Evolutionary conservation across 2,113 vertebrate species (phyloP).

Genomic region (Tragelaphus strepsiceros): DNA sequence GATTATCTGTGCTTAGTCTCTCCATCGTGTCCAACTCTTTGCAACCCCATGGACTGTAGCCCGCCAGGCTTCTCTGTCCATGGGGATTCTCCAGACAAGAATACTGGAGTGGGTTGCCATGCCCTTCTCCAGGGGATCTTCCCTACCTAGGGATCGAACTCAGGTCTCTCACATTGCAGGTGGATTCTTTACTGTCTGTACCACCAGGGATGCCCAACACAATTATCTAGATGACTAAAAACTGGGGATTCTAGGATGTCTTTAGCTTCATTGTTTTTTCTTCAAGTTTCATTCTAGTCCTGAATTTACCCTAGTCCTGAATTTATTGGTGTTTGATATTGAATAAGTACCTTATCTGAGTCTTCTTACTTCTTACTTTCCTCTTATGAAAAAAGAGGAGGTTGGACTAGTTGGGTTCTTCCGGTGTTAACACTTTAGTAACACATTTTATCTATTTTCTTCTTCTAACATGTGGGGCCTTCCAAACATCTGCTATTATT

Average conservation of each 20-base stretch:
- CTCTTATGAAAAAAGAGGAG: not conserved
- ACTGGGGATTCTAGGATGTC: not conserved
- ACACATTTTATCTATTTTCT: not conserved
- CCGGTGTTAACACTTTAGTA: not conserved
- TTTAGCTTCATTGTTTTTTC: not conserved
- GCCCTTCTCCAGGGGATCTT: not conserved
- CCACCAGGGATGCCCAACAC: not conserved
- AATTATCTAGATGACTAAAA: not conserved
- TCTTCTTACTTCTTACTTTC: not conserved
- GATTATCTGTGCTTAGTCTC: not conserved
- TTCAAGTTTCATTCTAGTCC: not conserved
- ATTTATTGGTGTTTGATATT: not conserved
- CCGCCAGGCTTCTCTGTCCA: not conserved
- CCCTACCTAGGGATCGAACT: not conserved
- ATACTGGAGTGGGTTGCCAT: not conserved
- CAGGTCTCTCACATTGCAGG: not conserved
- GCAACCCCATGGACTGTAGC: not conserved
- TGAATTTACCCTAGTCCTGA: not conserved
- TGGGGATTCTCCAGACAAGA: not conserved
- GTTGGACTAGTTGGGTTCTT: not conserved
- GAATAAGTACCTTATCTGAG: no score
- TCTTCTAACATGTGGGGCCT: not conserved
- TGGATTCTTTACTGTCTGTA: not conserved
- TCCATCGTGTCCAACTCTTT: not conserved
- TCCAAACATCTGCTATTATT: not conserved